phyloP scores from a whole-genome alignment of 2,888 invertebrate species.

The Yponomeuta malinellus region DNA sequence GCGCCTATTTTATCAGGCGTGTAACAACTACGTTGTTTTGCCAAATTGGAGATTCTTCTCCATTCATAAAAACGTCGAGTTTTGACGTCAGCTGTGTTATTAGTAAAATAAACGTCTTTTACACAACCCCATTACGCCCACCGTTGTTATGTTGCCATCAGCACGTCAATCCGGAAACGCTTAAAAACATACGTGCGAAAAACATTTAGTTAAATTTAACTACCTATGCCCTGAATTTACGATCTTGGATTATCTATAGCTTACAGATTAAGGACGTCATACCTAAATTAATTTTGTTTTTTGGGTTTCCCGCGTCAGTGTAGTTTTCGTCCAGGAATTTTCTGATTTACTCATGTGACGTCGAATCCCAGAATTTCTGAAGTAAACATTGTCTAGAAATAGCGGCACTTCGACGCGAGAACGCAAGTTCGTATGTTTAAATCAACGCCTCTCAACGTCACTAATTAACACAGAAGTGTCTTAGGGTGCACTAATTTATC shows the following conservation, averaged over 20 bases:
- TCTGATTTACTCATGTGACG: not conserved
- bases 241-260: not conserved
- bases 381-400: slow-evolving; percentile 12
- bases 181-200: not conserved
- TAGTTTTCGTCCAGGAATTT: slow-evolving; percentile 1
- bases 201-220: not conserved
- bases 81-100: not conserved
- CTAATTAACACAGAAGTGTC: slow-evolving; percentile 6
- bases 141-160: slow-evolving; percentile 4
- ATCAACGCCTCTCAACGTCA: not conserved
- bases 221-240: not conserved
- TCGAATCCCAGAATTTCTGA: not conserved
- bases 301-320: slow-evolving; percentile 4
- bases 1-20: not conserved
- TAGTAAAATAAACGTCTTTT: slow-evolving; percentile 14
- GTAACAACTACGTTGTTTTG: not conserved
- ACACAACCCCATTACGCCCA: slow-evolving; percentile 3
- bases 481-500: not conserved
- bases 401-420: slow-evolving; percentile 4
- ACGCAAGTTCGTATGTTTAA: not conserved
- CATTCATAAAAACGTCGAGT: not conserved
- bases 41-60: not conserved
- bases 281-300: not conserved
- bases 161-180: not conserved
- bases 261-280: too few species aligned